Conservation (phyloP, 2,888 invertebrate genomes). For the Leptura quadrifasciata region DNA sequence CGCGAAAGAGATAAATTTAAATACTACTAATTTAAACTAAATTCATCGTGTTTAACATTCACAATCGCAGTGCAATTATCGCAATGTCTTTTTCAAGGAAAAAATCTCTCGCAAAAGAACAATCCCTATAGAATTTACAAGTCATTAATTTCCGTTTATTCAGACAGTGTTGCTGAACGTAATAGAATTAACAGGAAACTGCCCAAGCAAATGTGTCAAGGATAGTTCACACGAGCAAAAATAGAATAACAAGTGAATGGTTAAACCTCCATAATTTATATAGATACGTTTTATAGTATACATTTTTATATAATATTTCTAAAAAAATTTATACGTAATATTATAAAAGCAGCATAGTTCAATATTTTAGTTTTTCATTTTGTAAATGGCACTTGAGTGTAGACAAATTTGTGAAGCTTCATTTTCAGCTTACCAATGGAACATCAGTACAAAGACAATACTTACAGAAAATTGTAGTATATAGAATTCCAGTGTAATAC, state of each 20-base stretch:
- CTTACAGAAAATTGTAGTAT: too few relatives aligned
- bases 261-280: not conserved
- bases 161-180: not conserved
- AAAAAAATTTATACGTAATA: too few relatives aligned
- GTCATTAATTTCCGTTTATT: conserved; percentile 1
- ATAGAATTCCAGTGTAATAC: too few relatives aligned
- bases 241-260: not conserved
- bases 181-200: not conserved
- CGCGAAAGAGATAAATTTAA: not conserved
- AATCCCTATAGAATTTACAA: not conserved
- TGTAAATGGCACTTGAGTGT: too few relatives aligned
- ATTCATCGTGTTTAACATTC: not conserved
- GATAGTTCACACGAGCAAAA: not conserved
- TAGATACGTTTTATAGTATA: not conserved
- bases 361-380: too few relatives aligned
- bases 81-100: not conserved
- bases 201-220: not conserved
- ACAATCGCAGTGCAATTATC: not conserved
- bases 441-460: too few relatives aligned
- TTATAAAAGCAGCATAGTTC: too few relatives aligned
- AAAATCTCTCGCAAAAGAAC: not conserved
- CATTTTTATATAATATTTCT: not conserved
- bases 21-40: not conserved
- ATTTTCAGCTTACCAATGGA: too few relatives aligned
- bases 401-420: too few relatives aligned